Evolutionary conservation across 1,140 invertebrate species (phyloP), one percentile per base, ranked within the genome.

Genomic region (Metaphire vulgaris): DNA sequence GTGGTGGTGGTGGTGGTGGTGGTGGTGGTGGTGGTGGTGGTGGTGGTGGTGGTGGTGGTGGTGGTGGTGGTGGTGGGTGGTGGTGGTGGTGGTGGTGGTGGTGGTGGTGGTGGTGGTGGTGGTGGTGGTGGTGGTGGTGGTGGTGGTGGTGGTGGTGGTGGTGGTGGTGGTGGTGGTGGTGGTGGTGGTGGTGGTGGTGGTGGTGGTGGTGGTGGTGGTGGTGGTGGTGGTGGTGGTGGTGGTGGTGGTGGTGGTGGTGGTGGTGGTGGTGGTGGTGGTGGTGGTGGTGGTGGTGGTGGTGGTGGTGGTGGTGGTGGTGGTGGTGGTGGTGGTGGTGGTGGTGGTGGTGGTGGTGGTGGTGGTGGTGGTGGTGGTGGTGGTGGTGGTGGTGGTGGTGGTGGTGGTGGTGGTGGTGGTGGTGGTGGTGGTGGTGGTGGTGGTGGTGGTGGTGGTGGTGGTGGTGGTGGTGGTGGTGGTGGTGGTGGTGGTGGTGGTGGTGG

Each of bases 1-100:
- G 68, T 69, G 32, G 68, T 69, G 32, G 68, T 69, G 32, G 68
- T 69, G 32, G 68, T 69, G 32, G 68, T 69, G 32, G 68, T 69
- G 32, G 68, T 69, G 32, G 68, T 69, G 32, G 68, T 69, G 32
- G 68, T 69, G 32, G 68, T 69, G 32, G 68, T 69, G 32, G 68
- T 69, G 32, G 68, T 69, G 32, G 68, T 69, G 32, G 68, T 69
- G 32, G 68, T 69, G 32, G 68, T 69, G 32, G 68, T 69, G 32
- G 68, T 69, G 32, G 68, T 69, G 32, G 68, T 69, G 32, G 68
- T 69, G 32, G 68, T 69, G 32, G 6, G 21, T 6, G 6, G 41
- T 56, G 6, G 6, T 21, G 6, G 41, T 56, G 41, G 41, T 56
- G 6, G 41, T 56, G 6, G 41, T 56, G 32, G 68, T 69, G 32